These are phyloP conservation scores for Xestia ashworthii DNA, from an alignment of 2,888 invertebrate species.

Conservation along the genomic window DNA sequence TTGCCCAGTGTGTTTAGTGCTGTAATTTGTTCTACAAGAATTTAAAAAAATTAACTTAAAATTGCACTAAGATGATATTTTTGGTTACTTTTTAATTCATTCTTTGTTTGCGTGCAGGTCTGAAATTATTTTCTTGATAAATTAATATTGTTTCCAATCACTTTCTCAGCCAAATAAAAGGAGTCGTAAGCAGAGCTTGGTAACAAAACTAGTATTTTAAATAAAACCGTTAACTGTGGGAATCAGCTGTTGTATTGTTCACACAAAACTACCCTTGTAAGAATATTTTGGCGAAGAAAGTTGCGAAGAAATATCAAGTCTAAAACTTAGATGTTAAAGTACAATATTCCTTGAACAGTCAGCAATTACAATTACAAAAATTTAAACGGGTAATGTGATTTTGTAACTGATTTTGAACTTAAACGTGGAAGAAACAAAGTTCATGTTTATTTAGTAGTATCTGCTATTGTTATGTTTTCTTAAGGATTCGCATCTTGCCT, in stretches of 20 bases:
- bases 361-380: slow-evolving; percentile 39
- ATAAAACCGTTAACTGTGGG: slow-evolving; percentile 83
- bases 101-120: too few species aligned
- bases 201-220: slow-evolving; percentile 64
- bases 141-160: neutral
- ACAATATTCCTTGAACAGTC: slow-evolving; percentile 38
- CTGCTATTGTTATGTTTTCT: slow-evolving; percentile 74
- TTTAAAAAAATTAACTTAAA: neutral
- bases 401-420: slow-evolving; percentile 45
- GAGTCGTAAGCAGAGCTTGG: slow-evolving; percentile 14
- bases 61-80: neutral
- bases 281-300: slow-evolving; percentile 71
- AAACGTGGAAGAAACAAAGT: slow-evolving; percentile 48
- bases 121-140: neutral
- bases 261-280: slow-evolving; percentile 73
- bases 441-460: slow-evolving; percentile 32
- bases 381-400: slow-evolving; percentile 22
- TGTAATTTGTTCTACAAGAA: neutral
- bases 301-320: slow-evolving; percentile 63
- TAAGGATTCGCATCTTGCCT: slow-evolving; percentile 88
- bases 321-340: slow-evolving; percentile 51
- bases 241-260: slow-evolving; percentile 86
- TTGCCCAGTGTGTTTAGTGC: slow-evolving; percentile 14
- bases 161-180: slow-evolving; percentile 15
- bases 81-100: neutral